Evolutionary conservation across 2,113 vertebrate genomes (phyloP).

Genomic region (Alectura lathami): DNA sequence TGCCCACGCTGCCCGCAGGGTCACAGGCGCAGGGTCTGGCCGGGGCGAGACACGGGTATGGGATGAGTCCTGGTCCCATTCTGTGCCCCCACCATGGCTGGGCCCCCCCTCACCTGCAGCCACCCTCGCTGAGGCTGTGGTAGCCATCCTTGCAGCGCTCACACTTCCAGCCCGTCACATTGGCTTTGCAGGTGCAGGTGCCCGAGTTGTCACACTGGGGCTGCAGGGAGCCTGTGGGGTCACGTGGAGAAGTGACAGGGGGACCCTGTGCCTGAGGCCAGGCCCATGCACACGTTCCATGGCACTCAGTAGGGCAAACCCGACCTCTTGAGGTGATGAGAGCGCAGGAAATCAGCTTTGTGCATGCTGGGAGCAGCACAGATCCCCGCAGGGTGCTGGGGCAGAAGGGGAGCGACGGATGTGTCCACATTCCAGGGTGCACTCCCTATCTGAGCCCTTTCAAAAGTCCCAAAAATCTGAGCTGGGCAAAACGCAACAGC

Average conservation of each 20-base stretch:
- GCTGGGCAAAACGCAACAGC: neutral
- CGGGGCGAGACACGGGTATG: neutral
- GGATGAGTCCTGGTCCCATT: neutral
- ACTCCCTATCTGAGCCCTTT: neutral
- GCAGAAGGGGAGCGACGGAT: neutral
- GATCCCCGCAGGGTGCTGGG: too few relatives aligned
- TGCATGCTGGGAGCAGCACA: too few relatives aligned
- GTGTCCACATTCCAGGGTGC: too few relatives aligned
- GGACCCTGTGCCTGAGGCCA: neutral
- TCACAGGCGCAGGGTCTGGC: conserved; percentile 85
- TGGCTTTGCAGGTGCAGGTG: conserved; percentile 82
- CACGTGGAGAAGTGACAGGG: fast-evolving
- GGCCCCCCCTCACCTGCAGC: conserved; percentile 86
- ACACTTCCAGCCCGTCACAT: conserved; percentile 88
- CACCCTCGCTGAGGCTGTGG: conserved; percentile 88
- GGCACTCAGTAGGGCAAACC: neutral
- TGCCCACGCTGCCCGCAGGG: conserved; percentile 77
- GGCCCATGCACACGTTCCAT: too few relatives aligned
- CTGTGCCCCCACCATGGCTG: fast-evolving
- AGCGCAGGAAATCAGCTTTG: too few relatives aligned
- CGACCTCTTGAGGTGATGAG: too few relatives aligned
- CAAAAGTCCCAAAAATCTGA: neutral
- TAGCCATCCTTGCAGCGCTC: conserved; percentile 87
- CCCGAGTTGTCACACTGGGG: conserved; percentile 84
- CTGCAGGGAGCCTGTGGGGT: conserved; percentile 79